Evolutionary conservation across 2,888 invertebrate genomes (phyloP), one percentile per base, ranked within the genome.

Genomic region (Cheilosia grossa): DNA sequence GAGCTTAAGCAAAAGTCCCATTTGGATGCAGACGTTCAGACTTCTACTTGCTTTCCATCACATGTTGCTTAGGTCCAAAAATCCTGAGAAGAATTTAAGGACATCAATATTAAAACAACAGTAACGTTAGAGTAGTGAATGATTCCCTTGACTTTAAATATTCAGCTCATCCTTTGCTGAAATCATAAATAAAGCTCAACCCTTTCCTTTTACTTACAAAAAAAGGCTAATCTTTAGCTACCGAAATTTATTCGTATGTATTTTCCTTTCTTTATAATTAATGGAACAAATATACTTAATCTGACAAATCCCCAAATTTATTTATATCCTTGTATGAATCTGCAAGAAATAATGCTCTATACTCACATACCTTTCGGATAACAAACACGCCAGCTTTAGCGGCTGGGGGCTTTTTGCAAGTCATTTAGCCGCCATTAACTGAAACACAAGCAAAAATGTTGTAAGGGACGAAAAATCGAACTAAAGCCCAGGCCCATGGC

Each of bases 271-370:
- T 59, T 61, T 59, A 59, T 67, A 69, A 70, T 78, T 78, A 70
- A 69, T 69, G 56, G 44, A 69, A 49, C 63, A 70, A 70, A 69
- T 63, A 51, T 5, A 54, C 54, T 19, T 69, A 78, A 78, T 78
- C 78, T 63, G 82, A 73, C 82, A 82, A 82, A 82, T 72, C 82
- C 67, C 49, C 24, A 82, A 82, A 78, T 82, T 82, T 82, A 82
- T 82, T 67, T 77, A 82, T 51, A 73, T 78, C 78, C 72, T 72
- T 53, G 54, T 54, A 61, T 70, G 66, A 82, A 72, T 66, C 66
- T 40, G 59, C 59, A 74, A 67, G 67, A 82, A 78, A 21, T 59
- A 59, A 54, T 53, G 70, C 66, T 58, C 70, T 42, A 82, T 78
- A 82, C 78, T 82, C 78, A 72, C 73, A 73, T 66, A 70, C 53